A percentile compares a stretch with the other conserved stretches of the same genome.
Evolutionary conservation across 1,140 invertebrate genomes (phyloP).

Genomic region (Psilanteris sp.): DNA sequence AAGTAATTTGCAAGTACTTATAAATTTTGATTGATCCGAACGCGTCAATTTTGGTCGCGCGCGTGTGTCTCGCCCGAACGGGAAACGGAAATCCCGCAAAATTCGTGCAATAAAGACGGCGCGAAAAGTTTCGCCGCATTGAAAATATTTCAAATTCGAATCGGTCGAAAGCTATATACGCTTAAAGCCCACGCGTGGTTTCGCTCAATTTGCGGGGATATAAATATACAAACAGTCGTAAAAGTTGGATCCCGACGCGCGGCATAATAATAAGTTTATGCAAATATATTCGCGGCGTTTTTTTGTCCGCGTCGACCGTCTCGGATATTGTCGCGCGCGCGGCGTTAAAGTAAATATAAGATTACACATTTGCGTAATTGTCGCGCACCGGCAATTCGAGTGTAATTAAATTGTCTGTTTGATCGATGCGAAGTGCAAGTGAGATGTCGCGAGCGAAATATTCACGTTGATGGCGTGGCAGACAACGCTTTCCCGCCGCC

Average conservation of each 20-base stretch:
- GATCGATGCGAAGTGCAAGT: conserved; percentile 54
- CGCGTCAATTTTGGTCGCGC: too few relatives aligned
- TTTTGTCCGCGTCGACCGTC: conserved; percentile 7
- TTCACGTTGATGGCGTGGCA: conserved; percentile 33
- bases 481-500: conserved; percentile 25
- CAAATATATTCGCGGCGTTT: conserved; percentile 15
- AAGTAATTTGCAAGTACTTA: too few relatives aligned
- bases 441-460: conserved; percentile 41
- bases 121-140: too few relatives aligned
- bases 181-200: conserved; percentile 13
- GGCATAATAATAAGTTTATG: conserved; percentile 50
- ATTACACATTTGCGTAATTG: conserved; percentile 51
- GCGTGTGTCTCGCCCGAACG: too few relatives aligned
- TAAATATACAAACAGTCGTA: conserved; percentile 34
- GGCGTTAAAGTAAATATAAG: conserved; percentile 38
- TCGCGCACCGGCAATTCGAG: conserved; percentile 25
- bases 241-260: conserved; percentile 17
- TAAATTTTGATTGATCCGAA: too few relatives aligned
- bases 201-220: conserved; percentile 28
- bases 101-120: too few relatives aligned
- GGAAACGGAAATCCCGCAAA: too few relatives aligned
- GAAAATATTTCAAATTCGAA: conserved; percentile 14
- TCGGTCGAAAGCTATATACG: background rate
- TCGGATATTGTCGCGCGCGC: conserved; percentile 15
- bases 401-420: conserved; percentile 52